Evolutionary conservation across 2,888 invertebrate species (phyloP).

Genomic region (Prosopocoilus inquinatus): DNA sequence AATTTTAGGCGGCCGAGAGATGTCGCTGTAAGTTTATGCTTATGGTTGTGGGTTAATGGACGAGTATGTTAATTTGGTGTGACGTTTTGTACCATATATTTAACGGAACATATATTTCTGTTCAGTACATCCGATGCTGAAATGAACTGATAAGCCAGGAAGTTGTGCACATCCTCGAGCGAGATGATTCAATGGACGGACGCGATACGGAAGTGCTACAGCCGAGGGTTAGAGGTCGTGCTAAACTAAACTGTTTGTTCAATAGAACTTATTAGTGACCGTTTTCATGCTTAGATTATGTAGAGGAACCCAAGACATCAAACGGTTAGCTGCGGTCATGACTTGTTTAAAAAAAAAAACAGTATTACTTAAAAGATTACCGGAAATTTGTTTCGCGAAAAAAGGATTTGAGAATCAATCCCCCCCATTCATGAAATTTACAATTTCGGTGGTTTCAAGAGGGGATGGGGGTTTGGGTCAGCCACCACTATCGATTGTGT

Average conservation of each 20-base stretch:
- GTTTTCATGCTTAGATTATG: constrained; percentile 22
- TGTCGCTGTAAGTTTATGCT: no score
- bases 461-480: no score
- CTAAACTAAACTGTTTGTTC: constrained; percentile 27
- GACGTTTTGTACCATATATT: constrained; percentile 29
- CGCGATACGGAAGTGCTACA: constrained; percentile 33
- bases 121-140: constrained; percentile 38
- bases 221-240: constrained; percentile 24
- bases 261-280: constrained; percentile 28
- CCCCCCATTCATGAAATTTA: no score
- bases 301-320: constrained; percentile 13
- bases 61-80: not conserved
- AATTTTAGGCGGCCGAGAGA: no score
- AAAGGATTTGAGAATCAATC: no score
- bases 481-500: no score
- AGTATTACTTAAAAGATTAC: constrained; percentile 18
- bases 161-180: constrained; percentile 34
- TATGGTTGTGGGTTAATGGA: no score
- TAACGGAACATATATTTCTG: constrained; percentile 30
- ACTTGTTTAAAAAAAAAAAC: constrained; percentile 12
- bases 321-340: not conserved
- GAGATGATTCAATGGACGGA: constrained; percentile 36
- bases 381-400: no score
- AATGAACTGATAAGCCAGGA: constrained; percentile 38
- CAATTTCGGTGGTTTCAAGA: no score